These are phyloP conservation scores for Palloptera scutellata DNA, from an alignment of 2,888 invertebrate genomes.

Conservation along the genomic window DNA sequence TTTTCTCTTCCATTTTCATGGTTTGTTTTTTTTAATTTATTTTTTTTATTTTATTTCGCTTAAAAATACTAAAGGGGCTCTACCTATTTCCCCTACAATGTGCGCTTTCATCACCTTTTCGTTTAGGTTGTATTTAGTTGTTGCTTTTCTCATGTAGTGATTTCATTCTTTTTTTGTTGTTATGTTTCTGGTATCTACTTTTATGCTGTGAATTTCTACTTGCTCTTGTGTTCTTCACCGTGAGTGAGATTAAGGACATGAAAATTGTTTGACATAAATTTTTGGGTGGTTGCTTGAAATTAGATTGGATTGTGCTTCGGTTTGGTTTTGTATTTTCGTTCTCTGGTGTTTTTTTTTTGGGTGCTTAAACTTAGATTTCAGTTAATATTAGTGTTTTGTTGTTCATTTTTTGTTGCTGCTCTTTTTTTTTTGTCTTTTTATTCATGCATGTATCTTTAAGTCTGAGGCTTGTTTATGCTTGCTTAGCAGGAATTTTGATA, in stretches of 20 bases:
- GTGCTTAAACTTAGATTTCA: slow-evolving; percentile 1
- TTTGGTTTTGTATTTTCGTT: background rate
- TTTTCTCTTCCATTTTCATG: background rate
- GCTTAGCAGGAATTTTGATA: too few species aligned
- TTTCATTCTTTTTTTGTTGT: slow-evolving; percentile 24
- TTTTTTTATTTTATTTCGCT: too few species aligned
- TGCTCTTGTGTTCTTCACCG: background rate
- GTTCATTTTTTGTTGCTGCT: background rate
- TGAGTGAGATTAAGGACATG: background rate
- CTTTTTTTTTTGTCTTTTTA: background rate
- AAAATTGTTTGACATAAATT: background rate
- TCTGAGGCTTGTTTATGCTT: too few species aligned
- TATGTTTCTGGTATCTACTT: slow-evolving; percentile 18
- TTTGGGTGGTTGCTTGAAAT: background rate
- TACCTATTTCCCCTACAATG: background rate
- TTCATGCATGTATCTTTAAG: too few species aligned
- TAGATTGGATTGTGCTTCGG: background rate
- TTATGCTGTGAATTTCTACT: slow-evolving; percentile 9
- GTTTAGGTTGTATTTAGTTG: background rate
- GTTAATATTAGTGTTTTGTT: slow-evolving; percentile 1
- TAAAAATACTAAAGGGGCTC: too few species aligned
- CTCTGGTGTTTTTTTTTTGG: background rate
- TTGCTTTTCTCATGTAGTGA: slow-evolving; percentile 14
- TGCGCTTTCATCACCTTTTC: slow-evolving; percentile 9
- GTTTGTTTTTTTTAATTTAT: too few species aligned